Conservation (phyloP, 1,140 invertebrate genomes). For the Nautilus pompilius region DNA sequence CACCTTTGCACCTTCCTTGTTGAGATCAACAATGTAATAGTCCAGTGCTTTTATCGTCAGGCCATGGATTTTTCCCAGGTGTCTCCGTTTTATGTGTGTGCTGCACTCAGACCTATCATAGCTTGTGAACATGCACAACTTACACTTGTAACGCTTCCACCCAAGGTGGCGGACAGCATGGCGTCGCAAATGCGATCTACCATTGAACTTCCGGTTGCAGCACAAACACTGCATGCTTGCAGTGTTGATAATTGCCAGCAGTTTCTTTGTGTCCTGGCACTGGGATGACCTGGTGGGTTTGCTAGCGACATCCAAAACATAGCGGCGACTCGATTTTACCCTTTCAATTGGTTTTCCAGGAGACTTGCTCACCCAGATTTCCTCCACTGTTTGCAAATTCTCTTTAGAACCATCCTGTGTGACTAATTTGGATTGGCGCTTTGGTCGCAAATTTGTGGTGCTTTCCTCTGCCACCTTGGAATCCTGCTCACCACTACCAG, state of each 20-base stretch:
- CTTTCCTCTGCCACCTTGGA: too few relatives aligned
- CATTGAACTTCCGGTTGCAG: constrained; percentile 43
- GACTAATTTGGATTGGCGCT: too few relatives aligned
- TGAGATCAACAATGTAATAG: constrained; percentile 34
- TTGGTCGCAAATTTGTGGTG: too few relatives aligned
- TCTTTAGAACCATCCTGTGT: too few relatives aligned
- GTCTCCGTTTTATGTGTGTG: constrained; percentile 40
- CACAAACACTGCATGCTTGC: constrained; percentile 38
- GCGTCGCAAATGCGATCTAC: constrained; percentile 50
- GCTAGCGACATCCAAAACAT: neutral
- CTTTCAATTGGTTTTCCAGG: constrained; percentile 21
- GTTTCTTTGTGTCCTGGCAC: neutral
- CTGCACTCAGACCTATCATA: constrained; percentile 51
- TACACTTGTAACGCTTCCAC: constrained; percentile 55
- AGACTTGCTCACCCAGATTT: constrained; percentile 32
- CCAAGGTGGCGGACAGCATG: constrained; percentile 55
- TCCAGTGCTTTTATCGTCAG: constrained; percentile 15
- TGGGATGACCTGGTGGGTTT: neutral
- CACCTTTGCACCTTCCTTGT: constrained; percentile 31
- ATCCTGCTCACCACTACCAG: too few relatives aligned
- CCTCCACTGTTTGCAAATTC: too few relatives aligned
- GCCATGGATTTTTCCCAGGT: constrained; percentile 21
- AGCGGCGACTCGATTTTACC: too few relatives aligned
- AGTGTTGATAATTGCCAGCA: neutral
- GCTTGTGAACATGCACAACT: constrained; percentile 47